phyloP scores from a whole-genome alignment of 2,888 invertebrate genomes.

The Xanthia togata region DNA sequence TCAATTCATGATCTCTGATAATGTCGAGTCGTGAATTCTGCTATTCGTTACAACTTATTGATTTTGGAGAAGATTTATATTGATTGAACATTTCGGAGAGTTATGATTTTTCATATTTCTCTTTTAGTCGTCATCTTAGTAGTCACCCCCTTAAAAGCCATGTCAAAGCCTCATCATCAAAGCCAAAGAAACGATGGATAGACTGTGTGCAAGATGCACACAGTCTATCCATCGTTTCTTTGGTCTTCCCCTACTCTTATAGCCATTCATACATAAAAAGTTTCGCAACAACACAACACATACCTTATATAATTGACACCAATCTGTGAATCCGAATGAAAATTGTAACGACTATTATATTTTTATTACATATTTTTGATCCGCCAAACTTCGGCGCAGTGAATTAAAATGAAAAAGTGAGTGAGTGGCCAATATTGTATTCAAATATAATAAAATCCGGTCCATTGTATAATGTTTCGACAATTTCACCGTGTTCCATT shows the following conservation, averaged over 20 bases:
- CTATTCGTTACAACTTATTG: no score
- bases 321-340: constrained; percentile 25
- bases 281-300: background rate
- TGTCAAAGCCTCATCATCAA: no score
- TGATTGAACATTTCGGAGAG: no score
- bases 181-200: no score
- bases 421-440: constrained; percentile 34
- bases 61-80: background rate
- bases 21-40: background rate
- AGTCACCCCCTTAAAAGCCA: background rate
- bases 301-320: constrained; percentile 1
- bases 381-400: background rate
- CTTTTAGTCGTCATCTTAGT: background rate
- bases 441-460: constrained; percentile 51
- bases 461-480: constrained; percentile 37
- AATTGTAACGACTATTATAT: constrained; percentile 46
- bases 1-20: background rate
- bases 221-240: no score
- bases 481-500: constrained; percentile 46
- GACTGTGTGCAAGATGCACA: no score
- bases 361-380: constrained; percentile 28
- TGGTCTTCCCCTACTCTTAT: no score
- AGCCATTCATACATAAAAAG: no score
- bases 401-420: constrained; percentile 36
- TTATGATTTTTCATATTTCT: background rate